Base-by-base conservation (phyloP, 2,888 invertebrate genomes). In the Ceratothoa steindachneri region DNA sequence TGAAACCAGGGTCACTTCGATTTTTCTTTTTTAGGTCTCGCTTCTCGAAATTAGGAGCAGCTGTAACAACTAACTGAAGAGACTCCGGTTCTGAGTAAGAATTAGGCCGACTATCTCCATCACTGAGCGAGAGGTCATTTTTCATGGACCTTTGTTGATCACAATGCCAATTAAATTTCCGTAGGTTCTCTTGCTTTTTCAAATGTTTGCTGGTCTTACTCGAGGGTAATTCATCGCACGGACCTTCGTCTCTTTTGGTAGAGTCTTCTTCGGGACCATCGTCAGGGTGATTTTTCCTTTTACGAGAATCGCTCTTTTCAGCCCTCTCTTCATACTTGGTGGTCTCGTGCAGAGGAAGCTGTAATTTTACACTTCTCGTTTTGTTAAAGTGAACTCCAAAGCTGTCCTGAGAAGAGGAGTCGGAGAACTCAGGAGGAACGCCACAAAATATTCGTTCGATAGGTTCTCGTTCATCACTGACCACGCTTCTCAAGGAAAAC, bases 391-490 rank as follows among this genome's bases (percentile, higher is more conserved):
- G 60, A 60, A 69, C 19, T 2, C 72, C 79, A 15, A 75, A 69
- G 55, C 79, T 79, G 65, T 79, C 79, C 30, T 79, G 79, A 2
- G 79, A 79, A 15, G 79, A 79, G n/a, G 79, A 79, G 30, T 79
- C 79, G 12, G 79, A 79, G 1, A 71, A 73, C 30, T 72, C 68
- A 1, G 66, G 28, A 41, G 67, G 74, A 41, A 74, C 75, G 1
- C 52, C 69, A 30, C 67, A 71, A 29, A 71, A 70, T 7, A 73
- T 51, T 31, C 72, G 73, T 30, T 74, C 74, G 9, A 71, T 71
- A 22, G 65, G 69, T 4, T 70, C 73, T 3, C 72, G 73, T 31
- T 76, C 76, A 30, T 74, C 71, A 71, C 28, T 66, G 1, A 31
- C 29, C 22, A 15, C 67, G 30, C 70, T 77, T 12, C 53, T 71